Percentiles rank a stretch among this genome's conserved stretches.
Evolutionary conservation across 2,888 invertebrate genomes (phyloP).

Genomic region (Xestia xanthographa): DNA sequence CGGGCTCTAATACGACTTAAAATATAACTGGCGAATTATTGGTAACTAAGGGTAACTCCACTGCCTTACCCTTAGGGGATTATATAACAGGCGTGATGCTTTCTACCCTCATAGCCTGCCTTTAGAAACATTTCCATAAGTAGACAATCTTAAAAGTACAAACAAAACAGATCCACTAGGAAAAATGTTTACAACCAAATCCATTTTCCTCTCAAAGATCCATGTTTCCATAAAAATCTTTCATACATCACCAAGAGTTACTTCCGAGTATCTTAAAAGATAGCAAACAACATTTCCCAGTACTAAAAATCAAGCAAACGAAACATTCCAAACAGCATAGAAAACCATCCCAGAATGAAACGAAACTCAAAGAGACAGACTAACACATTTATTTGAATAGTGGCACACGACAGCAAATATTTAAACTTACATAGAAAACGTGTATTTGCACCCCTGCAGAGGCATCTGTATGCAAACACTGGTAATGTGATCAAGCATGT

Average conservation of each 20-base stretch:
- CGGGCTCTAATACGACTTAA: not conserved
- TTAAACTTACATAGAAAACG: slow-evolving; percentile 83
- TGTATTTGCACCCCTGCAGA: slow-evolving; percentile 73
- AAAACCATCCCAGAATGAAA: slow-evolving; percentile 68
- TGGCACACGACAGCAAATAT: slow-evolving; percentile 82
- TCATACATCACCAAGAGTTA: slow-evolving; percentile 6
- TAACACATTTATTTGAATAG: slow-evolving; percentile 83
- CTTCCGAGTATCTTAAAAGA: slow-evolving; percentile 6
- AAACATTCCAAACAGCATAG: slow-evolving; percentile 70
- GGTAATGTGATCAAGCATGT: slow-evolving; percentile 76
- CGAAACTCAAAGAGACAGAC: slow-evolving; percentile 75
- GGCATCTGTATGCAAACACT: slow-evolving; percentile 74
- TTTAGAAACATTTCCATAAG: not conserved
- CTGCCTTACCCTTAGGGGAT: not conserved
- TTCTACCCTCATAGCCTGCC: not conserved
- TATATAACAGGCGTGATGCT: not conserved
- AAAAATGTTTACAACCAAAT: not conserved
- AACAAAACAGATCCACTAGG: not conserved
- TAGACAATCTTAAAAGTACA: not conserved
- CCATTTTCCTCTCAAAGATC: not conserved
- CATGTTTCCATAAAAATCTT: not conserved
- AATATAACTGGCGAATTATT: not conserved
- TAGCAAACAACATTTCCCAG: slow-evolving; percentile 59
- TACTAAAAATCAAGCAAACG: slow-evolving; percentile 67
- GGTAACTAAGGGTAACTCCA: not conserved